These are phyloP conservation scores for Oreonectes daqikongensis DNA, from an alignment of 2,797 vertebrate species.

Conservation along the genomic window DNA sequence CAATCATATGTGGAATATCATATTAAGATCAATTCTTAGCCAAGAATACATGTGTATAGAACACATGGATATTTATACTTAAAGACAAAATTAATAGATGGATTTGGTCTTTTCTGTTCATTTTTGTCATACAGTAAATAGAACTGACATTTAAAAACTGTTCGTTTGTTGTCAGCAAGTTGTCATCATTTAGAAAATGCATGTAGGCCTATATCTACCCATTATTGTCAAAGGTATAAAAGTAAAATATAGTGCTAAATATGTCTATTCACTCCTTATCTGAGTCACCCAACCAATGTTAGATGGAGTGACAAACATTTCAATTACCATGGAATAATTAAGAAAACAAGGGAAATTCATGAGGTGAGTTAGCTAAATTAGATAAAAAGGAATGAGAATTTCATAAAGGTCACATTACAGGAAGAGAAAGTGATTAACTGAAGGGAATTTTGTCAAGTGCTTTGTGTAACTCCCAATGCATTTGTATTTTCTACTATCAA, in stretches of 20 bases:
- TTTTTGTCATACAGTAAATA: no score
- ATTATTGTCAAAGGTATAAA: no score
- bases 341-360: constrained; percentile 3
- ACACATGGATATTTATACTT: no score
- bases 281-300: not conserved
- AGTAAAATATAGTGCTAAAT: not conserved
- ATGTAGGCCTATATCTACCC: no score
- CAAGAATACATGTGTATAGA: no score
- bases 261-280: no score
- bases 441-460: constrained; percentile 7
- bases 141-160: not conserved
- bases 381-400: not conserved
- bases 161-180: not conserved
- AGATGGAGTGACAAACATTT: no score
- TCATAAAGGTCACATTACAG: not conserved
- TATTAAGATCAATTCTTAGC: no score
- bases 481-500: not conserved
- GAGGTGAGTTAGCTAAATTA: not conserved
- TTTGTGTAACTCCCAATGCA: not conserved
- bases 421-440: not conserved
- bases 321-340: not conserved
- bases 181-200: not conserved
- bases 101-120: no score
- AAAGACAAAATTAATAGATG: no score
- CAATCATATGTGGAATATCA: no score